phyloP scores from a whole-genome alignment of 1,140 invertebrate species.

The Drosophila obscura region DNA sequence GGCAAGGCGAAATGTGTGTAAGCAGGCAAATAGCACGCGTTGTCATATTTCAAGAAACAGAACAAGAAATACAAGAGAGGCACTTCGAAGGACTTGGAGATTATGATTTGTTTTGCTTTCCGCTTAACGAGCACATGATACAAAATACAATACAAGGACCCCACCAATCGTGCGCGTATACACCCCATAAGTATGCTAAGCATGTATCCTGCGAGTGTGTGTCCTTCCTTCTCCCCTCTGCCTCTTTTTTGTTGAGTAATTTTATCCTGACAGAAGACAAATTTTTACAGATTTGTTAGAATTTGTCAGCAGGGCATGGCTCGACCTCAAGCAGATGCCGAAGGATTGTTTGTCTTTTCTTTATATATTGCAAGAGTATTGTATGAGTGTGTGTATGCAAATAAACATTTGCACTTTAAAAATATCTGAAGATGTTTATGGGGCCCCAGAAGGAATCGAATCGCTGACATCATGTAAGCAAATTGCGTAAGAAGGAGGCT shows the following conservation, averaged over 20 bases:
- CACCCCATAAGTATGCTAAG: conserved; percentile 66
- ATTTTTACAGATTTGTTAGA: conserved; percentile 79
- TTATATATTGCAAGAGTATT: neutral
- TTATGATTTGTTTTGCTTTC: conserved; percentile 81
- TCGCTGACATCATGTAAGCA: conserved; percentile 73
- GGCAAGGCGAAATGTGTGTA: conserved; percentile 55
- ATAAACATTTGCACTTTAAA: conserved; percentile 56
- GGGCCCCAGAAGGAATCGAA: conserved; percentile 1
- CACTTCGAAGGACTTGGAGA: conserved; percentile 66
- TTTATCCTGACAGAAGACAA: conserved; percentile 65
- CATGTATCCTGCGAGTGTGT: conserved; percentile 45
- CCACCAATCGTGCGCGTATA: neutral
- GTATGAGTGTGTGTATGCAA: conserved; percentile 36
- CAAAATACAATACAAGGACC: conserved; percentile 45
- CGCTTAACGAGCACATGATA: conserved; percentile 76
- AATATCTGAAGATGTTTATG: conserved; percentile 59
- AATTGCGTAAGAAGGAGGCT: conserved; percentile 68
- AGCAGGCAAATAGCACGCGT: conserved; percentile 73
- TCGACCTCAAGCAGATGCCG: neutral
- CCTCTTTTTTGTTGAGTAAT: conserved; percentile 23
- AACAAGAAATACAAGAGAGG: neutral
- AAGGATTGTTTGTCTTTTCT: conserved; percentile 11
- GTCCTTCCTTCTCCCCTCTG: conserved; percentile 10
- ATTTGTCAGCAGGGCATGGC: conserved; percentile 36
- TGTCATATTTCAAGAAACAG: conserved; percentile 61